phyloP scores from a whole-genome alignment of 2,113 vertebrate genomes.

The Hippocampus abdominalis region DNA sequence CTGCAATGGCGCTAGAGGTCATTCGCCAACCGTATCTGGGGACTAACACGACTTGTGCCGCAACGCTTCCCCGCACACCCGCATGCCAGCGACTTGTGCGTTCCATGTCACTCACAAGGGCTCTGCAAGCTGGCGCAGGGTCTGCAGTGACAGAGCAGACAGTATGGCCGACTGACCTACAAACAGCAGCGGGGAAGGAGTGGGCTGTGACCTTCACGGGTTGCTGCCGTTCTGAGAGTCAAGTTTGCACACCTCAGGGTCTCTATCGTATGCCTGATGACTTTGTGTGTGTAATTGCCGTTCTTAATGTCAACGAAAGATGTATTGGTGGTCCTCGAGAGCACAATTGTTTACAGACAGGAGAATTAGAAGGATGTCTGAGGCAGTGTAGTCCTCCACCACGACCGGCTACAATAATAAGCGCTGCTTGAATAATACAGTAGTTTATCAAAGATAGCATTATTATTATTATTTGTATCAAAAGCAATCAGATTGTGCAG shows the following conservation, averaged over 20 bases:
- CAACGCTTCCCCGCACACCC: not conserved
- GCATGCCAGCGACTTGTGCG: not conserved
- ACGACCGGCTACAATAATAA: not conserved
- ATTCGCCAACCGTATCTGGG: constrained; percentile 12
- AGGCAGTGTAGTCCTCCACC: not conserved
- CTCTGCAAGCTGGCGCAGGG: constrained; percentile 20
- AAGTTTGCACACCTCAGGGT: constrained; percentile 10
- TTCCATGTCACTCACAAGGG: not conserved
- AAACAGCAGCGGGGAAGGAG: constrained; percentile 48
- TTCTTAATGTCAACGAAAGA: not conserved
- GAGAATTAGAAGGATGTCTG: not conserved
- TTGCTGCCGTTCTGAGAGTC: constrained; percentile 17
- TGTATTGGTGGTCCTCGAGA: not conserved
- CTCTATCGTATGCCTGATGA: not conserved
- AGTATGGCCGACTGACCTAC: constrained; percentile 69
- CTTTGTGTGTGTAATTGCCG: not conserved
- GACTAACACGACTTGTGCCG: constrained; percentile 9
- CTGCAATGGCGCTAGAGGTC: constrained; percentile 42
- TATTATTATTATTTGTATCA: not conserved
- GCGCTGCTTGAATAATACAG: not conserved
- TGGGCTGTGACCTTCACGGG: constrained; percentile 52
- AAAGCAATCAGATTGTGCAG: not conserved
- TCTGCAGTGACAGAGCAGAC: constrained; percentile 52
- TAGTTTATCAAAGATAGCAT: not conserved
- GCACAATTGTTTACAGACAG: not conserved